Evolutionary conservation across 2,113 vertebrate genomes (phyloP).

Genomic region (Indicator maculatus): DNA sequence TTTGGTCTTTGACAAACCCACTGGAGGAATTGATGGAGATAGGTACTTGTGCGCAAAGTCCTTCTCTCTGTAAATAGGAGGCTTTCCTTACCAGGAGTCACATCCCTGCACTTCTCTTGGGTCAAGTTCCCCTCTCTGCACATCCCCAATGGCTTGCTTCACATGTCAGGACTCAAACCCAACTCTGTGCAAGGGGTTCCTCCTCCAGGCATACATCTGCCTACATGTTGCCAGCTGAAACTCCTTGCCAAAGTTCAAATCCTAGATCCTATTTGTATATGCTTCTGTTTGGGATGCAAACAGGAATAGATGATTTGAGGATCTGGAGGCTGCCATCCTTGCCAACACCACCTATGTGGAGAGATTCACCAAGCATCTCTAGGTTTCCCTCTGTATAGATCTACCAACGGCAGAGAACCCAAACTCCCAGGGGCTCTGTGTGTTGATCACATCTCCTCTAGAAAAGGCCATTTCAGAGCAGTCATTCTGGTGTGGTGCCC

Average conservation of each 20-base stretch:
- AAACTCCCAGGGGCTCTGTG: neutral
- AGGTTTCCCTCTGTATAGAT: neutral
- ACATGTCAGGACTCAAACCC: neutral
- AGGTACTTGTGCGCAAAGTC: neutral
- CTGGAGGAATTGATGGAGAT: neutral
- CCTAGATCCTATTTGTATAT: neutral
- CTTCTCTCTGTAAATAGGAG: neutral
- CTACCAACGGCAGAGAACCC: neutral
- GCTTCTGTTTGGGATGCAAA: neutral
- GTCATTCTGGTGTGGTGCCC: rapidly evolving
- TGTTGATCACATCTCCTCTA: neutral
- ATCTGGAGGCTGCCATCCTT: neutral
- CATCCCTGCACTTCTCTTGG: neutral
- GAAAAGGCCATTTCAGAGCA: neutral
- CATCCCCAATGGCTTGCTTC: neutral
- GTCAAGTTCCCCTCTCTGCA: neutral
- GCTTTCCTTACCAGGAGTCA: neutral
- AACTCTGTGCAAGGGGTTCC: neutral
- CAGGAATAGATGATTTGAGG: neutral
- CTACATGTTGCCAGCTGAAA: neutral
- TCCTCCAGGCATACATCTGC: neutral
- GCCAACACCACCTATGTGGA: neutral
- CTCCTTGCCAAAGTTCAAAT: neutral
- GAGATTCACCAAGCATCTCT: neutral
- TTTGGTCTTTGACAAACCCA: neutral